Percentiles rank a stretch among this genome's conserved stretches.
These are phyloP conservation scores for Nephrotoma appendiculata DNA, from an alignment of 2,888 invertebrate species.

Conservation along the genomic window DNA sequence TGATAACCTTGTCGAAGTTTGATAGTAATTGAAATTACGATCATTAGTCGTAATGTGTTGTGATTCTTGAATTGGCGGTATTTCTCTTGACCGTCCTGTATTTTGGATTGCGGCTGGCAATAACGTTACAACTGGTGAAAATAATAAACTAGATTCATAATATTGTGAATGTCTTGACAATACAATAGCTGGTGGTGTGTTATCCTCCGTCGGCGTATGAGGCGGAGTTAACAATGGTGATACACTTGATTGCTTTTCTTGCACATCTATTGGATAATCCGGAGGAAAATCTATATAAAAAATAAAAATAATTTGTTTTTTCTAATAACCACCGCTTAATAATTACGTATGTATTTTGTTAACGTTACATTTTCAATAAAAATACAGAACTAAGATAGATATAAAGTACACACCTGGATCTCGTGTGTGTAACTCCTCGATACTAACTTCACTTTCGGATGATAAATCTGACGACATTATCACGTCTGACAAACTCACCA, in stretches of 20 bases:
- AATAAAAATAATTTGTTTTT: neutral
- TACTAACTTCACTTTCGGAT: conserved; percentile 31
- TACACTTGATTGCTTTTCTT: conserved; percentile 40
- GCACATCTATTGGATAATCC: conserved; percentile 43
- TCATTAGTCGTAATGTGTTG: conserved; percentile 11
- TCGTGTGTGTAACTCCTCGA: conserved; percentile 30
- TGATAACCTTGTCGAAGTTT: conserved; percentile 24
- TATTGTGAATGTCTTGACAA: neutral
- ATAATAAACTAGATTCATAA: neutral
- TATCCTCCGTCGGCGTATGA: conserved; percentile 51
- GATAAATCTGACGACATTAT: conserved; percentile 32
- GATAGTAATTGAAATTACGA: conserved; percentile 10
- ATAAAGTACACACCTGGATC: conserved; percentile 28
- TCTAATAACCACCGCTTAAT: neutral
- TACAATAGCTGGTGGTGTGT: conserved; percentile 1
- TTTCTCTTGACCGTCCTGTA: conserved; percentile 15
- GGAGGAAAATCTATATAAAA: conserved; percentile 38
- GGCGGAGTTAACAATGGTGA: conserved; percentile 55
- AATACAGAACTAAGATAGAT: neutral
- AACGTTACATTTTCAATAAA: too few relatives aligned
- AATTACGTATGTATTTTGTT: neutral
- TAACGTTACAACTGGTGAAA: neutral
- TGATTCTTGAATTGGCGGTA: conserved; percentile 11
- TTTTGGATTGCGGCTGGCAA: neutral
- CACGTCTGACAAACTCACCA: conserved; percentile 17